Evolutionary conservation across 2,113 vertebrate species (phyloP), one percentile per base, ranked within the genome.

Genomic region (Alouatta palliata): DNA sequence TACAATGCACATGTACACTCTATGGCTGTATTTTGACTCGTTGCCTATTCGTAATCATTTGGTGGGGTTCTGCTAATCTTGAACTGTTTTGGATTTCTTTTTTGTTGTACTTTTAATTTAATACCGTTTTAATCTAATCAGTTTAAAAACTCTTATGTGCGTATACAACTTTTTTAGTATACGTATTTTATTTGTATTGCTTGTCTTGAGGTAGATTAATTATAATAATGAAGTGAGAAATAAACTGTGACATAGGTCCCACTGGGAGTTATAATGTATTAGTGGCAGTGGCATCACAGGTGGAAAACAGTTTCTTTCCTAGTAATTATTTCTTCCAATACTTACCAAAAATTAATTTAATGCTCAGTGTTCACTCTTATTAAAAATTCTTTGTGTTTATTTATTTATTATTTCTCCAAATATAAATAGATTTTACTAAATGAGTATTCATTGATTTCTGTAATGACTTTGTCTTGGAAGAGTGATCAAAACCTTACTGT

Each of bases 321-420:
- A 73, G 52, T 80, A 95, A 87, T 90, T 86, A 56, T 75, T 94
- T 90, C 4, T 90, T 12, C 12, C 68, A 89, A 71, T 73, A 47
- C 17, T 83, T 79, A 21, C 12, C 23, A 77, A 64, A 71, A 95
- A 75, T 16, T 20, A 81, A 86, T 92, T 95, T n/a, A 90, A 71
- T 84, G 1, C 6, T 93, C 12, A 35, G 27, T 76, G 0, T 40
- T 90, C 6, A 40, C 5, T 76, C 8, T 94, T 54, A 30, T 30
- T 73, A 71, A 87, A 96, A 52, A 14, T 32, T 58, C 20, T 85
- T 94, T 37, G 16, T 64, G 12, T 73, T 30, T 45, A 27, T 73
- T 82, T 73, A 40, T 64, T 70, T 93, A 8, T 82, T 40, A 64
- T 84, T 66, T 92, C 37, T 91, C 35, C 47, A 37, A 6, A 8